Evolutionary conservation across 2,888 invertebrate species (phyloP).

Genomic region (Gortyna flavago): DNA sequence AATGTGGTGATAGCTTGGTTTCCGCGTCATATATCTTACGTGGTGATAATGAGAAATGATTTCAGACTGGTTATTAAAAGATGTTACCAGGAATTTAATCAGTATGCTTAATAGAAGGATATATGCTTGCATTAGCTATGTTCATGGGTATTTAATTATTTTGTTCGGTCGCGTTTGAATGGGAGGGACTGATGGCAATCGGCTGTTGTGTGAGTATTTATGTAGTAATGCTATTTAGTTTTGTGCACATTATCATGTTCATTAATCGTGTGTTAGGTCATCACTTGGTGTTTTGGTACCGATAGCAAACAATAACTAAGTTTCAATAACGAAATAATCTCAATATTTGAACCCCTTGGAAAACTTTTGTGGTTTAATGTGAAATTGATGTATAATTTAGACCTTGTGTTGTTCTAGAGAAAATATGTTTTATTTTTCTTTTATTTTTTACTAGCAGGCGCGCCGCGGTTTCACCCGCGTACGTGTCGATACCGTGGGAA

Average conservation of each 20-base stretch:
- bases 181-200: slow-evolving; percentile 39
- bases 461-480: too few species aligned
- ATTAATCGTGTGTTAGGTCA: slow-evolving; percentile 33
- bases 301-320: slow-evolving; percentile 20
- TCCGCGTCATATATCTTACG: slow-evolving; percentile 63
- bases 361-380: neutral
- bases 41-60: slow-evolving; percentile 60
- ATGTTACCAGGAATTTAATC: slow-evolving; percentile 44
- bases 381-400: neutral
- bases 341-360: neutral
- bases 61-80: slow-evolving; percentile 56
- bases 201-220: slow-evolving; percentile 1
- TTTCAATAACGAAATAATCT: neutral
- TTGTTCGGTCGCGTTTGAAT: slow-evolving; percentile 1
- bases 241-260: slow-evolving; percentile 26
- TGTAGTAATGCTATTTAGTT: slow-evolving; percentile 16
- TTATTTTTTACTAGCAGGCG: too few species aligned
- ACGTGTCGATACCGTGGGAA: too few species aligned
- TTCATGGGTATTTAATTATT: slow-evolving; percentile 35
- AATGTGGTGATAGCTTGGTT: slow-evolving; percentile 57
- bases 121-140: slow-evolving; percentile 7
- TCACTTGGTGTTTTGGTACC: slow-evolving; percentile 33
- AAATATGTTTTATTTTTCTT: too few species aligned
- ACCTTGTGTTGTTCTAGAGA: neutral
- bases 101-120: slow-evolving; percentile 28